Base-by-base conservation (phyloP, 1,140 invertebrate genomes). In the Drosophila arizonae region DNA sequence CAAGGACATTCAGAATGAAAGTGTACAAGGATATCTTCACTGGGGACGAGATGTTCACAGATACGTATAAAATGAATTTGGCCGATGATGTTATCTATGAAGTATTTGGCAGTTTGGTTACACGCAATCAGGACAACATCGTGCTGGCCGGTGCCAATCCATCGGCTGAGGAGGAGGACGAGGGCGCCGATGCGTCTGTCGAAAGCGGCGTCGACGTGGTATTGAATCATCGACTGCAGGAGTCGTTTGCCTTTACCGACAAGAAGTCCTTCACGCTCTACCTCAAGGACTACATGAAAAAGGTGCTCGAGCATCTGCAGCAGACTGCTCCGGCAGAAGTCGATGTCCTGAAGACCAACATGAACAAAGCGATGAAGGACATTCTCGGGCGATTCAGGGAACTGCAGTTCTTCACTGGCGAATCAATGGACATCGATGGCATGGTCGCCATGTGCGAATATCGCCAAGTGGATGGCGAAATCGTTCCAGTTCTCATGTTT, bases 31-130 rank as follows among this genome's bases (percentile, higher is more conserved):
- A 98, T 94, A 94, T 97, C 93, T 96, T 98, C 92, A 91, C 93
- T 97, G 97, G 97, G 80, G 98, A 99, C 92, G 98, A 99, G 93
- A 97, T 99, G 96, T 98, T 98, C 93, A 98, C 98, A 39, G 98
- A 99, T 93, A 96, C 97, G 13, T 98, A 97, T 92, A 98, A 96
- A 93, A 95, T 98, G 68, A 98, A 98, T 91, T 92, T 99, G 54
- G 93, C 99, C 10, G 97, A 99, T 91, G 96, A 98, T 91, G 97
- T 98, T 21, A 91, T 99, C 46, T 99, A 98, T 87, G 98, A 99
- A 95, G 98, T 99, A 33, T 96, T 96, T 91, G 98, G 97, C 79
- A 97, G 95, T 94, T 92, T 97, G 45, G 94, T 98, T 28, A 93
- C 93, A 50, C 94, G 97, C 77, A 95, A 94, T 86, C 92, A 95